A percentile compares a stretch with the other conserved stretches of the same genome.
Evolutionary conservation across 2,113 vertebrate species (phyloP).

Genomic region (Picathartes gymnocephalus): DNA sequence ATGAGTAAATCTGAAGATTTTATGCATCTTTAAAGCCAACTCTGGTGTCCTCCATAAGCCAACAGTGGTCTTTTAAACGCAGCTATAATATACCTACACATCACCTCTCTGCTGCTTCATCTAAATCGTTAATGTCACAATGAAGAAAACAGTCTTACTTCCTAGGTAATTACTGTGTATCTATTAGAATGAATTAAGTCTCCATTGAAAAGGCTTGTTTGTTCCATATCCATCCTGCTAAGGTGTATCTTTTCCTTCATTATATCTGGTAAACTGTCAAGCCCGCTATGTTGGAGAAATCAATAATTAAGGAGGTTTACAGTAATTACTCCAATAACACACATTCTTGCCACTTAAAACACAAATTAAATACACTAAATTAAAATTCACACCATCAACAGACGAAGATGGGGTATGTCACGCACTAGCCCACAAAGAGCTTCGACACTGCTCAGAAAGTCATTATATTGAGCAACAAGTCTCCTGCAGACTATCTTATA

Average conservation of each 20-base stretch:
- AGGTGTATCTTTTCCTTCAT: slow-evolving; percentile 69
- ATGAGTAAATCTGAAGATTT: slow-evolving; percentile 23
- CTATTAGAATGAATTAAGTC: slow-evolving; percentile 73
- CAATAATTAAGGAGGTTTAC: slow-evolving; percentile 76
- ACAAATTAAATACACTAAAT: slow-evolving; percentile 59
- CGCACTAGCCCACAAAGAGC: neutral
- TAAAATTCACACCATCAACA: slow-evolving; percentile 46
- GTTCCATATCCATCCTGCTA: slow-evolving; percentile 66
- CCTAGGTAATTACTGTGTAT: slow-evolving; percentile 66
- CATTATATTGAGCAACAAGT: neutral
- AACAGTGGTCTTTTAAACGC: slow-evolving; percentile 33
- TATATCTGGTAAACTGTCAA: slow-evolving; percentile 73
- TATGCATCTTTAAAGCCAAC: slow-evolving; percentile 22
- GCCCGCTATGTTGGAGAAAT: slow-evolving; percentile 58
- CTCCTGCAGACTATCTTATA: neutral
- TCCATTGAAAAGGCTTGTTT: slow-evolving; percentile 70
- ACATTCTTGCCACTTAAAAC: slow-evolving; percentile 65
- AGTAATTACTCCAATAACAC: slow-evolving; percentile 66
- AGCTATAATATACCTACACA: slow-evolving; percentile 29
- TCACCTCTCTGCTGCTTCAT: slow-evolving; percentile 46
- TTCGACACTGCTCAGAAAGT: neutral
- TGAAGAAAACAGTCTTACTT: slow-evolving; percentile 58
- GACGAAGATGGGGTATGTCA: neutral
- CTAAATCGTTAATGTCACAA: slow-evolving; percentile 58
- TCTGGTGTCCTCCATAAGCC: slow-evolving; percentile 16